Percentiles rank a stretch among this genome's conserved stretches.
phyloP scores from a whole-genome alignment of 1,140 invertebrate genomes.

The Chlorops oryzae region DNA sequence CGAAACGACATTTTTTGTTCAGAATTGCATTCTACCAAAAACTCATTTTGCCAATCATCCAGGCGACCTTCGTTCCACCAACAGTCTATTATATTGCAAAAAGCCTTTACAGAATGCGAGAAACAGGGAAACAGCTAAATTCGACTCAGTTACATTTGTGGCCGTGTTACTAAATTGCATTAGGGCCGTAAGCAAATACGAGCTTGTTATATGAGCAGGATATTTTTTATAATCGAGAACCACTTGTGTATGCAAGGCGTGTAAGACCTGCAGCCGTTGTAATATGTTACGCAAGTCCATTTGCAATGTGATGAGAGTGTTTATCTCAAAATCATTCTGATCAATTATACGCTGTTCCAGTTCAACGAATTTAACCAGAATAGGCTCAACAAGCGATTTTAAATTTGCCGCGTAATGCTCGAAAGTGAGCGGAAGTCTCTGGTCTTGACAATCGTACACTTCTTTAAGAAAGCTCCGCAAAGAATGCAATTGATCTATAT shows the following conservation, averaged over 20 bases:
- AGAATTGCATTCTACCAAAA: conserved; percentile 23
- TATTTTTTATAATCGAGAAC: conserved; percentile 10
- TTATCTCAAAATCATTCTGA: conserved; percentile 6
- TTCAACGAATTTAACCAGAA: conserved; percentile 19
- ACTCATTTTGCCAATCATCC: conserved; percentile 33
- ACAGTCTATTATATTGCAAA: conserved; percentile 32
- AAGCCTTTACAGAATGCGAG: conserved; percentile 21
- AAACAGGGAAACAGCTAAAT: conserved; percentile 22
- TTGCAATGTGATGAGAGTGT: conserved; percentile 20
- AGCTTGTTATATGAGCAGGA: conserved; percentile 26
- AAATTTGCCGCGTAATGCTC: conserved; percentile 30
- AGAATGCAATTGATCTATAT: conserved; percentile 18
- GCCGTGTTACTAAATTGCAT: conserved; percentile 12
- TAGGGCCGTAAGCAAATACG: conserved; percentile 26
- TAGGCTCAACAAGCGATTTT: conserved; percentile 28
- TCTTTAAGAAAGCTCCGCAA: conserved; percentile 26
- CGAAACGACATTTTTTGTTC: conserved; percentile 12
- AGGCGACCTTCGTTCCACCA: conserved; percentile 37
- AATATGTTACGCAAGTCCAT: conserved; percentile 21
- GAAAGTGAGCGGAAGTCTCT: conserved; percentile 4
- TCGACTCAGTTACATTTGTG: conserved; percentile 4
- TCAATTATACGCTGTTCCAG: conserved; percentile 21
- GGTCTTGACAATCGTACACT: conserved; percentile 14
- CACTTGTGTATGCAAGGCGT: conserved; percentile 13
- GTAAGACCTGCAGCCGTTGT: conserved; percentile 8